Evolutionary conservation across 2,797 vertebrate species (phyloP).

Genomic region (Sebastes oblongus): DNA sequence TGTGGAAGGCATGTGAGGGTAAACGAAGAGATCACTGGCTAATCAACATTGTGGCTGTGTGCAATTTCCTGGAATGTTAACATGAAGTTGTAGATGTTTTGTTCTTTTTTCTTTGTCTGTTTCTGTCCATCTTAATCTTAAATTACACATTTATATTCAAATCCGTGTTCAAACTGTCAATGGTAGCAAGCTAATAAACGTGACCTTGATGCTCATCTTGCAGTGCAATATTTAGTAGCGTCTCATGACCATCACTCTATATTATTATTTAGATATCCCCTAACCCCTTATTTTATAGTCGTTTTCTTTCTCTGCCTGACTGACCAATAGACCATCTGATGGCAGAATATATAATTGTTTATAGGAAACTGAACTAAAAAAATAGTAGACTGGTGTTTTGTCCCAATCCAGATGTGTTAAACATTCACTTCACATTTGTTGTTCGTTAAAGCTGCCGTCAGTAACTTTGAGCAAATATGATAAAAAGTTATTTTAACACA

Average conservation of each 20-base stretch:
- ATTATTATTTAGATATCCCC: not conserved
- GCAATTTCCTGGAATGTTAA: not conserved
- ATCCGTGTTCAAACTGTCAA: not conserved
- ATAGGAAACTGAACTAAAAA: not conserved
- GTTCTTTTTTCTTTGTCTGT: not conserved
- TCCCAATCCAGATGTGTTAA: no score
- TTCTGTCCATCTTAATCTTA: not conserved
- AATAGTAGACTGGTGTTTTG: no score
- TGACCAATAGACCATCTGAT: not conserved
- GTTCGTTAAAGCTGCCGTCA: no score
- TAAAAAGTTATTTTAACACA: no score
- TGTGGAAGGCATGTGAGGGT: not conserved
- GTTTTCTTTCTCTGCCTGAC: not conserved
- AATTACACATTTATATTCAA: not conserved
- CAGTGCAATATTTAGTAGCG: not conserved
- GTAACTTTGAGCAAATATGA: no score
- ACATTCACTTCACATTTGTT: no score
- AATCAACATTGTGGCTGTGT: not conserved
- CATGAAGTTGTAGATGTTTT: not conserved
- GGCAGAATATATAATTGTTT: not conserved
- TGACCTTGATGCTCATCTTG: not conserved
- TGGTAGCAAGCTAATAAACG: not conserved
- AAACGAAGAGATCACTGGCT: not conserved
- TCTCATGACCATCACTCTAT: not conserved
- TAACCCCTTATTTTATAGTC: not conserved